phyloP scores from a whole-genome alignment of 2,113 vertebrate species.

The zebrafish (Danio rerio) region GRCz12tu NC_133198.1:23162501-23163000 shows the following conservation, averaged over 20 bases:
- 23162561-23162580: background rate
- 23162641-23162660: slow-evolving; percentile 50
- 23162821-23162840: background rate
- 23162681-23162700: background rate
- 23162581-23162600: background rate
- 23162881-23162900: slow-evolving; percentile 3
- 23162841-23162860: slow-evolving; percentile 4
- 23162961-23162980: slow-evolving; percentile 58
- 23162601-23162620: background rate
- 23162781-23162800: background rate
- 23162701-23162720: slow-evolving; percentile 3
- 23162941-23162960: slow-evolving; percentile 2
- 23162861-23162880: background rate
- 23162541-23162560: background rate
- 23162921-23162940: slow-evolving; percentile 35
- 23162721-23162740: background rate
- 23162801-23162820: background rate
- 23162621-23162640: slow-evolving; percentile 43
- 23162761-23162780: background rate
- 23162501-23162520: background rate
- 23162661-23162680: background rate
- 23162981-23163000: slow-evolving; percentile 46
- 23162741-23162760: background rate
- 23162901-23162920: slow-evolving; percentile 18
- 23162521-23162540: background rate